Base-by-base conservation (phyloP, 2,797 vertebrate species). In the Arvicola amphibius region DNA sequence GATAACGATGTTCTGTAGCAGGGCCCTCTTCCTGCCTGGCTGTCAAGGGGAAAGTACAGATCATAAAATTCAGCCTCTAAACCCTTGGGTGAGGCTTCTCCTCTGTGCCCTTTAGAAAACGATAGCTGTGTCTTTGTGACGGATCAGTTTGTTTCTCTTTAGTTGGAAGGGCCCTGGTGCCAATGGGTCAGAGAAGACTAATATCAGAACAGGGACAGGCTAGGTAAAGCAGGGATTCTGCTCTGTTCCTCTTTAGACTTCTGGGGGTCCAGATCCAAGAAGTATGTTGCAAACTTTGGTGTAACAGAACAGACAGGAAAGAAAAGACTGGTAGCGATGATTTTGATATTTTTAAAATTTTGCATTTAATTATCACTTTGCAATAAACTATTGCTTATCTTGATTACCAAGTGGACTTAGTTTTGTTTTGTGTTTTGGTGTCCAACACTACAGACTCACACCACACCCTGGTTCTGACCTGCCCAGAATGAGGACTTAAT, bases 201-300 rank as follows among this genome's bases (percentile, higher is more conserved):
- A 40, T 63, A 89, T 34, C 61, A 9, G 17, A 90, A 23, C 80
- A 95, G 59, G 37, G 74, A 81, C 46, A 32, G 51, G 34, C 8
- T 73, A n/a, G 43, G 4, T 94, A 63, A 46, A 34, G 37, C 85
- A 78, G 13, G 32, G 37, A 37, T 23, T 43, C 84, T 37, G 17
- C 17, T 67, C 10, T n/a, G 25, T 67, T 90, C 83, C 63, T 91
- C 89, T 94, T 83, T 92, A 76, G 79, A 81, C 34, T 61, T 93
- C 40, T 10, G 7, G 92, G 56, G 19, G 11, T 63, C 34, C n/a
- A 65, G 51, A 67, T 51, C 73, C 40, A 97, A 79, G 67, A 91
- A 90, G 34, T 1, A 32, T 43, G 53, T 74, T n/a, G 79, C 77
- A 88, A 93, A 51, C 53, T 63, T 13, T 23, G 0, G 12, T 16